Conservation (phyloP, 2,113 vertebrate genomes). For the Mormyrus lacerda region DNA sequence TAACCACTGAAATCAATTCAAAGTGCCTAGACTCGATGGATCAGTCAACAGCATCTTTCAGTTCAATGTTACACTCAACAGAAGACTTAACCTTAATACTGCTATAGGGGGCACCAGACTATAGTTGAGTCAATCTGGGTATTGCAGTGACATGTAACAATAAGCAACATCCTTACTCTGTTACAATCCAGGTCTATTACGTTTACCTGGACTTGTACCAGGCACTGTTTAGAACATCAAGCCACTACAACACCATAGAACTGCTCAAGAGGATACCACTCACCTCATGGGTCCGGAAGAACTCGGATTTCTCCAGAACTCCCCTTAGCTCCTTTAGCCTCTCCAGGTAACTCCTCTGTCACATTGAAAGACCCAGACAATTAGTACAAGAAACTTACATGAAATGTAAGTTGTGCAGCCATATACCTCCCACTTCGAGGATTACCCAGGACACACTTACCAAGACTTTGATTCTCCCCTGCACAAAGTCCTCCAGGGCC, state of each 20-base stretch:
- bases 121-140: not conserved
- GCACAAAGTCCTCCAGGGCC: constrained; percentile 71
- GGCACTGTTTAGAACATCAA: not conserved
- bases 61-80: not conserved
- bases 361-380: not conserved
- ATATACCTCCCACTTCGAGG: not conserved
- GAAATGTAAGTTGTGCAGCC: not conserved
- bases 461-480: constrained; percentile 62
- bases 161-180: not conserved
- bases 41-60: not conserved
- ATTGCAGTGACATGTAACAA: not conserved
- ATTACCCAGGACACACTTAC: constrained; percentile 46
- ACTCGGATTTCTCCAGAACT: constrained; percentile 67
- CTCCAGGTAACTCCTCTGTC: constrained; percentile 66
- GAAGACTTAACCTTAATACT: not conserved
- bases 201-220: not conserved
- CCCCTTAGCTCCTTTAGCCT: constrained; percentile 64
- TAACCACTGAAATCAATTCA: not conserved
- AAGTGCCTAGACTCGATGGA: not conserved
- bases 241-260: not conserved
- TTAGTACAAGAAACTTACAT: not conserved
- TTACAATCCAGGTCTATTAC: not conserved
- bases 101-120: not conserved
- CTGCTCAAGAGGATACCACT: not conserved
- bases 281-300: constrained; percentile 82